phyloP scores from a whole-genome alignment of 2,113 vertebrate genomes.

The Syrrhaptes paradoxus region DNA sequence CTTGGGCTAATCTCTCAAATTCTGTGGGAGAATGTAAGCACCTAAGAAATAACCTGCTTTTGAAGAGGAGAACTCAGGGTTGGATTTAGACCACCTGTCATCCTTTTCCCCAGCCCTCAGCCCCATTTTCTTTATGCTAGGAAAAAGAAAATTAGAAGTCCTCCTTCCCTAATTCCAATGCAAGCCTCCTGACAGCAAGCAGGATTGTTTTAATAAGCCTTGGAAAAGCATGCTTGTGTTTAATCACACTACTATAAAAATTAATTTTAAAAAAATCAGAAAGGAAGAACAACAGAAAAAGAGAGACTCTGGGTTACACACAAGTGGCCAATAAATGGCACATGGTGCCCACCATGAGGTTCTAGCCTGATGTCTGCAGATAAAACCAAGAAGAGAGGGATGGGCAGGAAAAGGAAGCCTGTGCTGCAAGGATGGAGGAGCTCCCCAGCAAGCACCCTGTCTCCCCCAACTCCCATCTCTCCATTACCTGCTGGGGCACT shows the following conservation, averaged over 20 bases:
- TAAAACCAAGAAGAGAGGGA: neutral
- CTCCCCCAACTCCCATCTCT: neutral
- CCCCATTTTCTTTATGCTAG: neutral
- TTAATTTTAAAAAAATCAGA: neutral
- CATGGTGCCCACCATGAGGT: neutral
- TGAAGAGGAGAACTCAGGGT: neutral
- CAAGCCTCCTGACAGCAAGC: neutral
- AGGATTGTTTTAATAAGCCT: slow-evolving; percentile 9
- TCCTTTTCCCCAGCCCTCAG: neutral
- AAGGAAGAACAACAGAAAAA: neutral
- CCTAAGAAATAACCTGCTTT: slow-evolving; percentile 18
- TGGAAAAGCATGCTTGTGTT: neutral
- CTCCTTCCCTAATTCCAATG: neutral
- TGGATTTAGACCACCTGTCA: slow-evolving; percentile 26
- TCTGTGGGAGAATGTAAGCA: neutral
- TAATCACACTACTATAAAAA: neutral
- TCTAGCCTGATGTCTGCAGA: neutral
- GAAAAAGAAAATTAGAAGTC: neutral
- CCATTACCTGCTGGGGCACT: neutral
- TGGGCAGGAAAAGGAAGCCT: neutral
- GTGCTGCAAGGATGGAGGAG: neutral
- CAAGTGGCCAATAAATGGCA: neutral
- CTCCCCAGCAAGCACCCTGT: neutral
- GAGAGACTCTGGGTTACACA: neutral
- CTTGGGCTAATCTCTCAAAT: slow-evolving; percentile 27